Evolutionary conservation across 2,797 vertebrate genomes (phyloP), one percentile per base, ranked within the genome.

Genomic region (Trichosurus vulpecula): DNA sequence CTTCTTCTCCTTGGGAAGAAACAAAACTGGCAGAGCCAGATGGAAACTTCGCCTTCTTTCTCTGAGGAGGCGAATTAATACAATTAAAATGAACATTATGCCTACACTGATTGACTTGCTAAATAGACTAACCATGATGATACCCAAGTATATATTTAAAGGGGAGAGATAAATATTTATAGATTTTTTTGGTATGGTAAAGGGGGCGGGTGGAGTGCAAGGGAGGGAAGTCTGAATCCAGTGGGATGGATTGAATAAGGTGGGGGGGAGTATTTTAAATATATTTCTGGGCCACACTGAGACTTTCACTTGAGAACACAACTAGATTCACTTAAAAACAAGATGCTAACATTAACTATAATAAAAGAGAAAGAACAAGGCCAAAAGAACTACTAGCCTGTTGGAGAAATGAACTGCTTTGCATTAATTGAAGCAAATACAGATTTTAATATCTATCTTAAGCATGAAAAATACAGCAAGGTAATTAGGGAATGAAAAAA

Each of bases 1-100:
- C 74, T 54, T 93, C 74, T 54, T 94, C 66, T 95, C 92, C 53
- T 97, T 95, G 95, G 61, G 94, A 96, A 93, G 90, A 95, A 96
- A 93, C 9, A 94, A 96, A 97, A 96, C 93, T 96, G 90, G 94
- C 66, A 96, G 54, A 92, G 22, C 95, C 96, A 97, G 95, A 97
- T 96, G 96, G 95, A 95, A 94, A 12, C 41, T 96, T 96, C 12
- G 19, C 19, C 89, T 96, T 96, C 57, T 96, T 95, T 94, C 93
- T 94, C 91, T 92, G 90, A 95, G 74, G 92, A 95, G 74, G 91
- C 0, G 0, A 97, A 97, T 94, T 96, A 96, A 97, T 96, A 95
- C 54, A 95, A 97, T 97, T 93, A 94, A 97, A 96, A 96, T 95
- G 54, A 97, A n/a, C 1, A 29, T 94, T 93, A 54, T 96, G 47